Evolutionary conservation across 1,140 invertebrate species (phyloP), one percentile per base, ranked within the genome.

Genomic region (Nephotettix cincticeps): DNA sequence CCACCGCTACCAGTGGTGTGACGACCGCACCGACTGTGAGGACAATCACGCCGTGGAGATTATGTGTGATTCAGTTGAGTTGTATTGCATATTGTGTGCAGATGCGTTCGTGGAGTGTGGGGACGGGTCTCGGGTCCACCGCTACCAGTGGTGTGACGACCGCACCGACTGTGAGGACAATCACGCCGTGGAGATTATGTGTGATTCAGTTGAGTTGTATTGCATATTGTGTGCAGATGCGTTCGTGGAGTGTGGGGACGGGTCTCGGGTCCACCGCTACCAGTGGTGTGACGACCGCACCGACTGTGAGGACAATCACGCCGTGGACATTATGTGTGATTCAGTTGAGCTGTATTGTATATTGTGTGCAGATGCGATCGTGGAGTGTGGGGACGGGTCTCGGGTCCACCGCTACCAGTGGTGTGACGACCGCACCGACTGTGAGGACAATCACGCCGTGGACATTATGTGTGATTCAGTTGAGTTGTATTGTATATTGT

Each of bases 371-470:
- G 77, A 70, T 13, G 54, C 73, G 27, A 76, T 77, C 36, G 65
- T 74, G 0, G 47, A 72, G 29, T 85, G 83, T 71, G 79, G 76
- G 0, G 76, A 80, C 43, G 81, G 80, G 0, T 73, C 78, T 0
- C 75, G 75, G 56, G 78, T 83, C 1, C 79, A 83, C 67, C 74
- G 74, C 17, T 76, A 75, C 25, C 79, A 76, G 54, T 80, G 80
- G 75, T 86, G 84, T 75, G 83, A 85, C 70, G 83, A 80, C 0
- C 82, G 80, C 79, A 76, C 80, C 1, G 83, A 86, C 72, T 86
- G 84, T 72, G 27, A 74, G 0, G 77, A 80, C 66, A 82, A 83
- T 67, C 82, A 84, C 19, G 79, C 78, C 4, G 84, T 85, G 71
- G 84, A 86, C 75, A 70, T 81, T 1, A 75, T 81, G 56, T 85